Base-by-base conservation (phyloP, 2,113 vertebrate species). In the Actenoides hombroni region DNA sequence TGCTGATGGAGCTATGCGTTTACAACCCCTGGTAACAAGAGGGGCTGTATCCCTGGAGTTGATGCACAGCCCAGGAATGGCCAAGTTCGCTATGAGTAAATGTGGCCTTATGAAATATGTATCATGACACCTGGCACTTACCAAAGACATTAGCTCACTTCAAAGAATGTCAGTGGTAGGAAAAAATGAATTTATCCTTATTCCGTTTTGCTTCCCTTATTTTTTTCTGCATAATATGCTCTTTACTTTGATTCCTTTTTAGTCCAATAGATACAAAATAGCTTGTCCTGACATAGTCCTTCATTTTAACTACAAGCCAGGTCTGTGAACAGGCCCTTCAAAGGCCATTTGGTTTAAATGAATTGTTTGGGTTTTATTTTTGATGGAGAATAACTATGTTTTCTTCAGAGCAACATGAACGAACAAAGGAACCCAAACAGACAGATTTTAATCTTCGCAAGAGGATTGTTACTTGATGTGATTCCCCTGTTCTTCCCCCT, bases 391-490 rank as follows among this genome's bases (percentile, higher is more conserved):
- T 51, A 84, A n/a, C 37, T 67, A 5, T 16, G 8, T 63, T 73
- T 73, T 84, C 53, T 76, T 87, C 53, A 71, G 77, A 91, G 64
- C 23, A 90, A 54, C 39, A 7, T 9, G 4, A 70, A 44, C 16
- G 53, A 77, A 42, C 13, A 51, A n/a, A 86, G 46, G 29, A 90
- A 68, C 17, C 48, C n/a, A 28, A 57, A 84, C 42, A 48, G 48
- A 23, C 37, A 48, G 44, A 56, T 61, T 76, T 67, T 65, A 26
- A 20, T 56, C 35, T 74, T 74, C 56, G 56, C 19, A 37, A 84
- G 57, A 37, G n/a, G 26, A 42, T 48, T 0, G 0, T 53, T 4
- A 1, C 42, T 59, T 70, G 54, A 19, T 49, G n/a, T 1, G 12
- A 6, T 59, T 59, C 44, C 69, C 19, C 44, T 59, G 24, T 46